Evolutionary conservation across 2,113 vertebrate species (phyloP), one percentile per base, ranked within the genome.

Genomic region (Stigmatopora nigra): DNA sequence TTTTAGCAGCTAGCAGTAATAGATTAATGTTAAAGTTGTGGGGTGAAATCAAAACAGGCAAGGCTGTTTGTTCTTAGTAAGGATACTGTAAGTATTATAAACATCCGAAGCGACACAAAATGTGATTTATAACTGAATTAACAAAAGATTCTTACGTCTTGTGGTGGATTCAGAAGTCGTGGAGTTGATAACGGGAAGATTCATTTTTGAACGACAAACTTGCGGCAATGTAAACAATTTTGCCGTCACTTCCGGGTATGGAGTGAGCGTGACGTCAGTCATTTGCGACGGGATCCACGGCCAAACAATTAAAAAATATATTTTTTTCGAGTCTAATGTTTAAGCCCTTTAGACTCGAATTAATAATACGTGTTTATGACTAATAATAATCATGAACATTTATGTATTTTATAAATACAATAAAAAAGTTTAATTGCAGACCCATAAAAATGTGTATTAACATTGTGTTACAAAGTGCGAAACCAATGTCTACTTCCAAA

Each of bases 151-250:
- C 85, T 85, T 81, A 87, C 85, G 77, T 69, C 48, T 84, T 0
- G 78, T 82, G 1, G 82, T 87, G 0, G 83, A 82, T 0, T 82
- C 83, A 8, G 73, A 85, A 78, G 66, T 84, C 20, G 67, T 68
- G 10, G 78, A 84, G 73, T 77, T 85, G 56, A 85, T 84, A 46
- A 69, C 48, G 49, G 76, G 35, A 25, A 68, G 68, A 71, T 78
- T 87, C 83, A 85, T 87, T 45, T 38, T 73, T 58, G 3, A 12
- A 53, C 19, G 22, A 58, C 52, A 11, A 1, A 35, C 13, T 48
- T 17, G 19, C 52, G 31, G 19, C 1, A 52, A 79, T 59, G 74
- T 81, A 78, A 79, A 85, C 78, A 81, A 56, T 12, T 22, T 1
- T 11, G 16, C 59, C 56, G 17, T 52, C 11, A 44, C 36, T 84